Percentiles rank a stretch among this genome's conserved stretches.
phyloP scores from a whole-genome alignment of 2,888 invertebrate genomes.

The Eugnorisma glareosa region DNA sequence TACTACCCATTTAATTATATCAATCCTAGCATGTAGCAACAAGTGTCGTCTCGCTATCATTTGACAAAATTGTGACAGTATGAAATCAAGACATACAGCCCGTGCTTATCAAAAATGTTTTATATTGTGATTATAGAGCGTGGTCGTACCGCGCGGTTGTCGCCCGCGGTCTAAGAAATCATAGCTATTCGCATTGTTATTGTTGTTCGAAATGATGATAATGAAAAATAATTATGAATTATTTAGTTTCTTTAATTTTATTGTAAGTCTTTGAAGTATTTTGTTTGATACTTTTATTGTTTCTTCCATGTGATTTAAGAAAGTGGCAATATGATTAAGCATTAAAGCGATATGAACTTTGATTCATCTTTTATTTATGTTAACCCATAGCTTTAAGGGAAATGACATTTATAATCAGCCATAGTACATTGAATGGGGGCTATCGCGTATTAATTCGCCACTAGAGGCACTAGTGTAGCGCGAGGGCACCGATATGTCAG shows the following conservation, averaged over 20 bases:
- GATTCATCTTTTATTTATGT: conserved; percentile 48
- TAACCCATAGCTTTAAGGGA: background rate
- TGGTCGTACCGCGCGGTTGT: background rate
- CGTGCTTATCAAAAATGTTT: conserved; percentile 53
- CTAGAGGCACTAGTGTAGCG: too few species aligned
- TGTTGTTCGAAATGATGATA: conserved; percentile 82
- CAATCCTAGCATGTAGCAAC: conserved; percentile 43
- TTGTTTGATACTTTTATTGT: conserved; percentile 85
- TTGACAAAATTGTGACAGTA: conserved; percentile 25
- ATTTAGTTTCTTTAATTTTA: conserved; percentile 82
- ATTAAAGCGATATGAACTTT: conserved; percentile 78
- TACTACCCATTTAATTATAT: background rate
- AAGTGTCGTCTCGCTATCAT: conserved; percentile 30
- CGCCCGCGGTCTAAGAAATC: conserved; percentile 62
- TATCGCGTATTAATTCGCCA: too few species aligned
- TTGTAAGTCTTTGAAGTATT: conserved; percentile 84
- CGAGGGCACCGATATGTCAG: too few species aligned
- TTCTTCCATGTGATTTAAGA: conserved; percentile 89
- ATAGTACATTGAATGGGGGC: background rate
- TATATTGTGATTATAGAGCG: conserved; percentile 51
- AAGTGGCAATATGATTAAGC: conserved; percentile 88
- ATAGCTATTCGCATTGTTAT: conserved; percentile 86
- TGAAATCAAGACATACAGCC: conserved; percentile 33
- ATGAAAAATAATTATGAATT: conserved; percentile 77
- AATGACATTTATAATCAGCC: background rate